Conservation (phyloP, 2,797 vertebrate species). For the Petrocephalus sullivani region DNA sequence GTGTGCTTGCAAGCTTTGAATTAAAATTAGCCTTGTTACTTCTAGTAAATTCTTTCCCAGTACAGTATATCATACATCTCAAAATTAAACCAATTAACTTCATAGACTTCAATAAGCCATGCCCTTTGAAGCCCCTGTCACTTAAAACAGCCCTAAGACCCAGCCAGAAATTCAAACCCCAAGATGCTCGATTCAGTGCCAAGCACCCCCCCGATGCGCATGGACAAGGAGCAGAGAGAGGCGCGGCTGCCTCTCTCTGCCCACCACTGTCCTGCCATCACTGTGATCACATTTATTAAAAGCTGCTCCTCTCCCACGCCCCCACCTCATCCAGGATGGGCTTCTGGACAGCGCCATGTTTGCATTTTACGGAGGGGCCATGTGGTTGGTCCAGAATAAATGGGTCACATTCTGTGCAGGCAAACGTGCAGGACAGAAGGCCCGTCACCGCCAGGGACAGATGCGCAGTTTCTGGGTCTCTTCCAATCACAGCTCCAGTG, state of each 20-base stretch:
- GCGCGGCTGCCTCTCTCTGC: background rate
- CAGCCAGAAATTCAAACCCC: background rate
- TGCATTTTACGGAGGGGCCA: background rate
- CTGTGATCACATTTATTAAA: background rate
- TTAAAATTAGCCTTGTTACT: background rate
- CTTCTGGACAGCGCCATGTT: background rate
- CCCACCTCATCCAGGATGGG: background rate
- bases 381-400: constrained; percentile 32
- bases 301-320: background rate
- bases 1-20: background rate
- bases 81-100: background rate
- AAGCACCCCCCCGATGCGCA: background rate
- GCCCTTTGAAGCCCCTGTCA: background rate
- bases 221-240: background rate
- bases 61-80: background rate
- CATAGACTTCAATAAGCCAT: background rate
- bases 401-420: constrained; percentile 58
- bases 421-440: constrained; percentile 43
- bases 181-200: background rate
- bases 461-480: constrained; percentile 52
- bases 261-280: background rate
- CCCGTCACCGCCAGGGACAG: constrained; percentile 56
- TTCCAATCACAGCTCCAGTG: constrained; percentile 48
- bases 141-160: background rate
- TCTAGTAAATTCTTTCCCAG: background rate